phyloP scores from a whole-genome alignment of 2,797 vertebrate genomes.

The Ciconia nigra region DNA sequence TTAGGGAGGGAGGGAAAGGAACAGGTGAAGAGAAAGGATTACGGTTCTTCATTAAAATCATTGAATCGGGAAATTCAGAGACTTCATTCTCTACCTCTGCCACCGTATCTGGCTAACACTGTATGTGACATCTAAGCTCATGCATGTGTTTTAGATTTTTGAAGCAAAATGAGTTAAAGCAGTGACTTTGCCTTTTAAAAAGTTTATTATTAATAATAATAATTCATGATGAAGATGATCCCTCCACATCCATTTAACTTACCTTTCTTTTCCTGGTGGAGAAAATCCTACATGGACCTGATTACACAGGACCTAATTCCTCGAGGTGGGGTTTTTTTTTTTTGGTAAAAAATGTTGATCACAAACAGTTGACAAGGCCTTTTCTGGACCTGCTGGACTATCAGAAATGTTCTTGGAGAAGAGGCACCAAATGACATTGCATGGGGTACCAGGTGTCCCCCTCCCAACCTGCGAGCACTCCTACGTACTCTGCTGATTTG shows the following conservation, averaged over 20 bases:
- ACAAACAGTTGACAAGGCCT: not conserved
- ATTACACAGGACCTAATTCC: not conserved
- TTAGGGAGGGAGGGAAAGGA: not conserved
- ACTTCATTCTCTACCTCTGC: not conserved
- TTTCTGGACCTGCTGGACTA: not conserved
- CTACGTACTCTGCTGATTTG: not conserved
- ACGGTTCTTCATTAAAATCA: not conserved
- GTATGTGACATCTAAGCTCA: conserved; percentile 26
- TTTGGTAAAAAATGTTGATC: not conserved
- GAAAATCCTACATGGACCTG: not conserved
- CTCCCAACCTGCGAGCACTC: not conserved
- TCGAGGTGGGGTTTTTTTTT: not conserved
- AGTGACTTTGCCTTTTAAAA: not conserved
- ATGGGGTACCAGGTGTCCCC: not conserved
- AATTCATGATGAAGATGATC: not conserved
- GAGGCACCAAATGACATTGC: not conserved
- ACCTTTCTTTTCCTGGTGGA: not conserved
- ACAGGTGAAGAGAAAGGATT: not conserved
- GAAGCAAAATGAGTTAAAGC: conserved; percentile 39
- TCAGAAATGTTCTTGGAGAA: not conserved
- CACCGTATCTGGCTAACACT: not conserved
- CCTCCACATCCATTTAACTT: not conserved
- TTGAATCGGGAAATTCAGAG: not conserved
- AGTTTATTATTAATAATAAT: not conserved
- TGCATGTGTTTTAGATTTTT: conserved; percentile 3